Base-by-base conservation (phyloP, 1,140 invertebrate species). In the Physella acuta region DNA sequence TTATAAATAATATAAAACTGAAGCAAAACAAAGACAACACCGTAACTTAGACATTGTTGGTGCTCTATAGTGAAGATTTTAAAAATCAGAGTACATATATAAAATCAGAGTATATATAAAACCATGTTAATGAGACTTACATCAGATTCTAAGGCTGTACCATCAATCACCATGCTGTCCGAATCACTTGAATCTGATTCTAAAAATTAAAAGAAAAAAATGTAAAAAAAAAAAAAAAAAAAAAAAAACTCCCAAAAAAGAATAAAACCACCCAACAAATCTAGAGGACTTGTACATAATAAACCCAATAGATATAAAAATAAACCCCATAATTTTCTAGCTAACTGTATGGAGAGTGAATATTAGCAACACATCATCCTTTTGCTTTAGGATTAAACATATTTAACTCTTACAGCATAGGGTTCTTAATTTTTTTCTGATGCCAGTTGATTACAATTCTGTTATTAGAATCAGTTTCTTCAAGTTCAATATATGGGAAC, bases 121-220 rank as follows among this genome's bases (percentile, higher is more conserved):
- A 55, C 5, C 14, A 11, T 60, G 17, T 30, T 3, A 28, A 30
- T 31, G 5, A 34, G 55, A 67, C 64, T 67, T 39, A 67, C 64
- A 67, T 67, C 64, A 14, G 64, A 67, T 56, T 67, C 64, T 11
- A 37, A 20, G 17, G 30, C 64, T 37, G 30, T 20, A 20, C 64
- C 64, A 39, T 67, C 63, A 14, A 67, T 34, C 34, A 56, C 53
- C 34, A 67, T n/a, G 28, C 64, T 56, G 4, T 67, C 64, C 4
- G 36, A 28, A 14, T 67, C 64, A 30, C 56, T 52, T 2, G 51
- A 37, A 24, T 67, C 64, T 17, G 63, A 67, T 28, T 67, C 64
- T 67, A 39, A 24, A 55, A 65, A 60, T 60, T 60, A 31, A 60
- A 60, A 60, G 11, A 30, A 28, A 60, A 31, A n/a, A 20, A 14